These are phyloP conservation scores for Umimayanthus chanpuru DNA, from an alignment of 92 coral and sea anemone genomes.

Conservation along the genomic window DNA sequence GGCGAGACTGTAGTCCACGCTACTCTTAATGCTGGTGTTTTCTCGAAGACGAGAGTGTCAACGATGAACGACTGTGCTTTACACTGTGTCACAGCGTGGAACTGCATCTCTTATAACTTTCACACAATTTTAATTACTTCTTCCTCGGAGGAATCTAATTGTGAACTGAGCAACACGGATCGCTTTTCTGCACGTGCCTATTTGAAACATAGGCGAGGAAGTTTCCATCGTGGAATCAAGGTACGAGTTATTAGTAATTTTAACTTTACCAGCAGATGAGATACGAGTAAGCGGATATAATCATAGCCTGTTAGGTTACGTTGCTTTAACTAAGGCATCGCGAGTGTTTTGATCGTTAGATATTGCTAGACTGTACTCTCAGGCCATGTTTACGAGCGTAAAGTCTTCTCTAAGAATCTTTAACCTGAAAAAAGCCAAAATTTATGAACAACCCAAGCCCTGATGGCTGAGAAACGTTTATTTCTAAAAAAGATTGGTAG, in stretches of 20 bases:
- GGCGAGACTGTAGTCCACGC: background rate
- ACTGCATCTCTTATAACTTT: conserved; percentile 17
- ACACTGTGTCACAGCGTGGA: background rate
- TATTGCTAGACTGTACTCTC: too few relatives aligned
- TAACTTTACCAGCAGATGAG: too few relatives aligned
- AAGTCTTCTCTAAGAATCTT: too few relatives aligned
- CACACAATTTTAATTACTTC: background rate
- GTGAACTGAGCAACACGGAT: conserved; percentile 4
- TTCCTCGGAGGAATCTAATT: background rate
- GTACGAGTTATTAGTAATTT: background rate
- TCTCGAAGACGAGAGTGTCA: background rate
- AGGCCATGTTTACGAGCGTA: too few relatives aligned
- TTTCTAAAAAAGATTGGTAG: too few relatives aligned
- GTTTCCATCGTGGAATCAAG: conserved; percentile 6
- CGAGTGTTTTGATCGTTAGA: too few relatives aligned
- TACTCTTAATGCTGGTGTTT: background rate
- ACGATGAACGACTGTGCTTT: background rate
- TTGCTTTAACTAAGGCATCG: too few relatives aligned
- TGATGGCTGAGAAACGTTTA: too few relatives aligned
- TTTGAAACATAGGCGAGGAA: background rate
- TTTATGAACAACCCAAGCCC: too few relatives aligned
- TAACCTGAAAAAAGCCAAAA: too few relatives aligned
- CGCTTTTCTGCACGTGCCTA: background rate
- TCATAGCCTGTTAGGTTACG: too few relatives aligned
- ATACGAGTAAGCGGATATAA: too few relatives aligned